phyloP scores from a whole-genome alignment of 53 echinoderm and acorn worm genomes.

The Apostichopus leukothele region DNA sequence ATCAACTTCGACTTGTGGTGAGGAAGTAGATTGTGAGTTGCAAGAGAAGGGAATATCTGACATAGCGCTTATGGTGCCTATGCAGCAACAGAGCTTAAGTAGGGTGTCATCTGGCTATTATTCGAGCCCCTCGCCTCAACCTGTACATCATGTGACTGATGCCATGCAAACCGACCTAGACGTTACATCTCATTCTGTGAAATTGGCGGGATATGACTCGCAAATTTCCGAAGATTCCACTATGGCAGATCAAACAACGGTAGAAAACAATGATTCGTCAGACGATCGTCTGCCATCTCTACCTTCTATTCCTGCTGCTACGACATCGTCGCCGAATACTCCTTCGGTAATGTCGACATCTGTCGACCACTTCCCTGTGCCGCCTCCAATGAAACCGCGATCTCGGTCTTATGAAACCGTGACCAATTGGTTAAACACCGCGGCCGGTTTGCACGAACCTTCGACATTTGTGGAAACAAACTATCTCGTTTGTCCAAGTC shows the following conservation, averaged over 20 bases:
- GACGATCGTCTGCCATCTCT: neutral
- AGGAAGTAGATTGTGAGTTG: neutral
- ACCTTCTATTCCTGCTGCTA: neutral
- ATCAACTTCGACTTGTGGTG: neutral
- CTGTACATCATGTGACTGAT: neutral
- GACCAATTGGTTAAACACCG: neutral
- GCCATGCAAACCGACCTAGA: neutral
- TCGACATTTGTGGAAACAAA: slow-evolving; percentile 39
- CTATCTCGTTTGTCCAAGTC: slow-evolving; percentile 23
- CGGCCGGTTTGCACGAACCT: neutral
- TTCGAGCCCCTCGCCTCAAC: slow-evolving; percentile 22
- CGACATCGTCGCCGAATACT: neutral
- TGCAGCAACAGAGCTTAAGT: slow-evolving; percentile 18
- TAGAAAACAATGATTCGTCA: neutral
- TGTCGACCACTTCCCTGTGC: neutral
- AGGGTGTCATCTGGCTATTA: slow-evolving; percentile 47
- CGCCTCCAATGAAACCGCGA: neutral
- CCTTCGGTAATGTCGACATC: neutral
- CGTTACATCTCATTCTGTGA: neutral
- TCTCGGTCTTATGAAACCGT: slow-evolving; percentile 18
- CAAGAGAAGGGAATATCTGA: neutral
- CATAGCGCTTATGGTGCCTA: slow-evolving; percentile 18
- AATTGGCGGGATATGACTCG: neutral
- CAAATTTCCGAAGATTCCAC: neutral
- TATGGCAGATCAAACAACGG: neutral